These are phyloP conservation scores for Myoxocephalus aenaeus DNA, from an alignment of 2,797 vertebrate genomes.

Conservation along the genomic window DNA sequence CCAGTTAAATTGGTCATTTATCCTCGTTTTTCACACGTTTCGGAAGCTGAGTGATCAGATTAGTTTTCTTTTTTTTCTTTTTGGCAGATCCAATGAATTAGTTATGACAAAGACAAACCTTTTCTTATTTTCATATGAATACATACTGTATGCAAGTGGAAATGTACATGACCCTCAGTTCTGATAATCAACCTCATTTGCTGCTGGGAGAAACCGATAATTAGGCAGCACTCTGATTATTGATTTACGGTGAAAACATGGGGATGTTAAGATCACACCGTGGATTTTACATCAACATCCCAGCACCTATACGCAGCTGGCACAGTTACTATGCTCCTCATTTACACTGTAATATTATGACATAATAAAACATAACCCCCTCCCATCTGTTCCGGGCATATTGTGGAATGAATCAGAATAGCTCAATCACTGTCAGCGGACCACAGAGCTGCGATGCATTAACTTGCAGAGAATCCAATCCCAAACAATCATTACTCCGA, in stretches of 20 bases:
- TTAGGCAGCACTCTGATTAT: constrained; percentile 21
- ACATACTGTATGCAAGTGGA: neutral
- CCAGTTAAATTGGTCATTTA: constrained; percentile 10
- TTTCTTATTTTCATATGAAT: neutral
- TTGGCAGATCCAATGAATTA: constrained; percentile 26
- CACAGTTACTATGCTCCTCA: constrained; percentile 10
- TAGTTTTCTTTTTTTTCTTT: neutral
- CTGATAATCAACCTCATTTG: constrained; percentile 24
- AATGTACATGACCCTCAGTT: constrained; percentile 4
- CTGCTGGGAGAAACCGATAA: constrained; percentile 10
- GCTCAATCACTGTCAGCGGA: constrained; percentile 57
- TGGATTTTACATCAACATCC: constrained; percentile 13
- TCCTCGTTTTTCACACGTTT: neutral
- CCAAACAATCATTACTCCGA: constrained; percentile 28
- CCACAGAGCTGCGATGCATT: constrained; percentile 22
- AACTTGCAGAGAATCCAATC: constrained; percentile 40
- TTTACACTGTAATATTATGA: constrained; percentile 52
- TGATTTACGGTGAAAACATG: constrained; percentile 15
- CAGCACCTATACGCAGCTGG: constrained; percentile 24
- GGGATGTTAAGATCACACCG: neutral
- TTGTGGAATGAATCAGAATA: constrained; percentile 55
- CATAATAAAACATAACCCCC: constrained; percentile 53
- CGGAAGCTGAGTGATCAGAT: neutral
- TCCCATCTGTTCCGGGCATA: constrained; percentile 63
- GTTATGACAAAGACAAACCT: neutral